Percentiles rank a stretch among this genome's conserved stretches.
Conservation (phyloP, 1,140 invertebrate genomes). For the Heliconius hewitsoni region DNA sequence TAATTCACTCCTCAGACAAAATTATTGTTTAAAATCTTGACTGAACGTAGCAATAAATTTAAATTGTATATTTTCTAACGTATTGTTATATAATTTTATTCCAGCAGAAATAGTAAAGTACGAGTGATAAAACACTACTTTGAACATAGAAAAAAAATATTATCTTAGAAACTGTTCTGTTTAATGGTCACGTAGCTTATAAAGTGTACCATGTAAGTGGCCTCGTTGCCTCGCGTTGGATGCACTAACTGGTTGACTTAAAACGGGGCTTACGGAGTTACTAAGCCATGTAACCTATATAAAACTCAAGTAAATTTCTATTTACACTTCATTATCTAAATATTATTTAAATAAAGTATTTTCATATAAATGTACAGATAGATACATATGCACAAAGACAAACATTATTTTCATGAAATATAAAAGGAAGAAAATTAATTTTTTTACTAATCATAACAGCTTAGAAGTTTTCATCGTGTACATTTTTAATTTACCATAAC, state of each 20-base stretch:
- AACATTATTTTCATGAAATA: too few species aligned
- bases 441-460: too few species aligned
- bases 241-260: conserved; percentile 3
- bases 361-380: background rate
- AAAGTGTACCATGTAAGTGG: conserved; percentile 6
- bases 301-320: background rate
- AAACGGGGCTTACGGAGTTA: background rate
- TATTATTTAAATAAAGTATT: background rate
- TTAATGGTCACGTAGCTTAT: background rate
- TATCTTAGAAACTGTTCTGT: background rate
- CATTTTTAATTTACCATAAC: too few species aligned
- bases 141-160: background rate
- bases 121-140: background rate
- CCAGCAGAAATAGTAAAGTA: background rate
- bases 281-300: background rate
- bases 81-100: background rate
- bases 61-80: background rate
- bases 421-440: too few species aligned
- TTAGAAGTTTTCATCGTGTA: too few species aligned
- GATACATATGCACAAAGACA: background rate
- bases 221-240: background rate
- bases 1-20: too few species aligned
- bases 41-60: background rate
- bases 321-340: background rate
- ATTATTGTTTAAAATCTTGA: too few species aligned